A percentile compares a stretch with the other conserved stretches of the same genome.
Conservation (phyloP, 1,140 invertebrate genomes). For the Acromyrmex heyeri region DNA sequence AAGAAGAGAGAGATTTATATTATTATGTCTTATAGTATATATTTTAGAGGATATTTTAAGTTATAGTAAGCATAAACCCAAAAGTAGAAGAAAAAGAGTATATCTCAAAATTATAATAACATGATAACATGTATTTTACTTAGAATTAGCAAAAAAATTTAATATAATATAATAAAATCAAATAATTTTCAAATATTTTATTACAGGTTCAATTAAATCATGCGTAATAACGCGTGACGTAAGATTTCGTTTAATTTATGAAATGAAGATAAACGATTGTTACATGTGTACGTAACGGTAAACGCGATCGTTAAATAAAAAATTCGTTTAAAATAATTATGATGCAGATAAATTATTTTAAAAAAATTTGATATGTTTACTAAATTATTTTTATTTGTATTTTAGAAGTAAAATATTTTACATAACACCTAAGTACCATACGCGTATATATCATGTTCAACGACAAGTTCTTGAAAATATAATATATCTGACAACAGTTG, state of each 20-base stretch:
- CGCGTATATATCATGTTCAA: not conserved
- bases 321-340: not conserved
- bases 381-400: not conserved
- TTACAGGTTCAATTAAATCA: not conserved
- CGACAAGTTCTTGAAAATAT: not conserved
- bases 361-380: not conserved
- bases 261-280: conserved; percentile 4
- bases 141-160: no score
- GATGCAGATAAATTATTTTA: not conserved
- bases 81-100: no score
- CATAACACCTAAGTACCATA: no score
- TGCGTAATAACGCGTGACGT: not conserved
- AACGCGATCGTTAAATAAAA: conserved; percentile 29
- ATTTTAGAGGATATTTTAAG: not conserved
- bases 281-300: conserved; percentile 13
- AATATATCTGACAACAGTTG: not conserved
- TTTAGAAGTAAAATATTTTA: not conserved
- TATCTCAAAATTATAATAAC: no score
- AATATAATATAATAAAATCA: no score
- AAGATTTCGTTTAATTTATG: not conserved
- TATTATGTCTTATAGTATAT: not conserved
- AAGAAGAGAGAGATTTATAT: not conserved
- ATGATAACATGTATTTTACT: no score
- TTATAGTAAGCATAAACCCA: no score
- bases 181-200: no score